These are phyloP conservation scores for Zaprionus taronus DNA, from an alignment of 1,140 invertebrate genomes.

Conservation along the genomic window DNA sequence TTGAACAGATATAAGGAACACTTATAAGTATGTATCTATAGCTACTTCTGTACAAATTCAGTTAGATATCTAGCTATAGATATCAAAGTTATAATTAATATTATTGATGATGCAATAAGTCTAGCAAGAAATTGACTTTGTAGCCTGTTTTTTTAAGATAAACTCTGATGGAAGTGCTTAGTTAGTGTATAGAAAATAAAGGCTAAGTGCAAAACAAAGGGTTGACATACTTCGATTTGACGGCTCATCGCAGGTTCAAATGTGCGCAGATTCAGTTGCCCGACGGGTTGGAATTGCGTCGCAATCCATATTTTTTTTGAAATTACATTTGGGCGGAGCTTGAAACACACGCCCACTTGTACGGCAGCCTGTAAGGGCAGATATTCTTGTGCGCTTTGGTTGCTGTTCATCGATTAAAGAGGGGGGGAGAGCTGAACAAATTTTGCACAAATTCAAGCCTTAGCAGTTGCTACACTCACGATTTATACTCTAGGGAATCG, in stretches of 20 bases:
- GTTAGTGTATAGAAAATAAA: background rate
- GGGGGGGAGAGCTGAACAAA: slow-evolving; percentile 45
- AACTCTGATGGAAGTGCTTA: too few relatives aligned
- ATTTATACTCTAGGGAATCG: slow-evolving; percentile 40
- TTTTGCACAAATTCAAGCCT: slow-evolving; percentile 59
- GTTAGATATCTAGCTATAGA: too few relatives aligned
- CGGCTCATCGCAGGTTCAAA: background rate
- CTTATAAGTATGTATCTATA: too few relatives aligned
- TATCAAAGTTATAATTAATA: too few relatives aligned
- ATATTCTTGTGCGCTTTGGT: background rate
- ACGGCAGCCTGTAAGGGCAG: background rate
- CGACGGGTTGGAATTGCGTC: slow-evolving; percentile 1
- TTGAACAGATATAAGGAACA: too few relatives aligned
- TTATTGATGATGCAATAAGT: too few relatives aligned
- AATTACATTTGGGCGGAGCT: slow-evolving; percentile 26
- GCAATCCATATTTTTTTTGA: background rate
- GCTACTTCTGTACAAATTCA: too few relatives aligned
- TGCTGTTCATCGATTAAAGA: slow-evolving; percentile 20
- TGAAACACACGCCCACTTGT: slow-evolving; percentile 29
- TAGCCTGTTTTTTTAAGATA: too few relatives aligned
- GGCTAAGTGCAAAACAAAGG: background rate
- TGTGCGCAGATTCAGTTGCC: background rate
- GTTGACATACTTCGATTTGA: background rate
- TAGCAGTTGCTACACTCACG: slow-evolving; percentile 35
- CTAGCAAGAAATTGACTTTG: too few relatives aligned